Percentiles rank a stretch among this genome's conserved stretches.
phyloP scores from a whole-genome alignment of 2,113 vertebrate genomes.

The Tragelaphus imberbis region DNA sequence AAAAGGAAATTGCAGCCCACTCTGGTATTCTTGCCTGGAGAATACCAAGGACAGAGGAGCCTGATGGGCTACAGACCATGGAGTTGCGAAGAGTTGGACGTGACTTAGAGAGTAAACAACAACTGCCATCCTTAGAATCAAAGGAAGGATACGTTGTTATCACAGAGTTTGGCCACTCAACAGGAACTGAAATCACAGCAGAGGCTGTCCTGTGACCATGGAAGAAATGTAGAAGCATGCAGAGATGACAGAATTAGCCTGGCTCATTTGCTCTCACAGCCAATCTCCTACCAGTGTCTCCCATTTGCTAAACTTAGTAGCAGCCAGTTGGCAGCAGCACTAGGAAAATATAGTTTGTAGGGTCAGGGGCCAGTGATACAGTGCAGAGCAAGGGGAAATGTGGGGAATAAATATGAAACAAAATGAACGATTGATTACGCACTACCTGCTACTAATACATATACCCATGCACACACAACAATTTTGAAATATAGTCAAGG shows the following conservation, averaged over 20 bases:
- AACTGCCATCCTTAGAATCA: no score
- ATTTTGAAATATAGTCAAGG: not conserved
- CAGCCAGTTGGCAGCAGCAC: not conserved
- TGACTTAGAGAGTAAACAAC: not conserved
- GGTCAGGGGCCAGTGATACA: not conserved
- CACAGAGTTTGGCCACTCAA: not conserved
- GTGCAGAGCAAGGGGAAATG: not conserved
- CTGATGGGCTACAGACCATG: not conserved
- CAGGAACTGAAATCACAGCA: not conserved
- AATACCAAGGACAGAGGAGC: not conserved
- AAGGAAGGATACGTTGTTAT: not conserved
- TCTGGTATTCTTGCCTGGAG: not conserved
- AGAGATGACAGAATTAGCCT: not conserved
- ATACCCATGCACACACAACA: not conserved
- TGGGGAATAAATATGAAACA: not conserved
- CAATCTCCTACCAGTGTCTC: not conserved
- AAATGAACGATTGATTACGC: not conserved
- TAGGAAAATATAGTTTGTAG: not conserved
- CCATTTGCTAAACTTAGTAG: not conserved
- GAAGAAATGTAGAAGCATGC: not conserved
- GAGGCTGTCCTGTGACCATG: not conserved
- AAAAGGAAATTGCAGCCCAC: not conserved
- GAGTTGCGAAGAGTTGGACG: not conserved
- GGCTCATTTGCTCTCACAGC: not conserved
- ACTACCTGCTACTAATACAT: not conserved